Percentiles rank a stretch among this genome's conserved stretches.
These are phyloP conservation scores for Oryzias sinensis DNA, from an alignment of 2,797 vertebrate species.

Conservation along the genomic window DNA sequence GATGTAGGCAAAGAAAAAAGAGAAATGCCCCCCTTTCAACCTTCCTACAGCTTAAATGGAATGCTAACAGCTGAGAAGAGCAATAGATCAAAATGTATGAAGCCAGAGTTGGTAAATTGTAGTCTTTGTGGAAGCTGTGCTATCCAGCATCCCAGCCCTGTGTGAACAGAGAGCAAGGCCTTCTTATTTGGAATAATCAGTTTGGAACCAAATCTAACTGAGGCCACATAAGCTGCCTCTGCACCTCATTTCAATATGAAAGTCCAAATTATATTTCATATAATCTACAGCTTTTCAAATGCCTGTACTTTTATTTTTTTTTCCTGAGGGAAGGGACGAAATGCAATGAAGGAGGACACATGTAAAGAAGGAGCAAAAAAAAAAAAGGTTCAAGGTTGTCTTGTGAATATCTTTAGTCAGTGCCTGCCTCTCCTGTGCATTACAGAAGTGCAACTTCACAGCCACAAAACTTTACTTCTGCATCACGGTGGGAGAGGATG, in stretches of 20 bases:
- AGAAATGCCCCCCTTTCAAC: constrained; percentile 74
- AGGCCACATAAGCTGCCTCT: constrained; percentile 63
- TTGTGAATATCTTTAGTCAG: constrained; percentile 67
- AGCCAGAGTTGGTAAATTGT: constrained; percentile 78
- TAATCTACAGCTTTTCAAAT: constrained; percentile 76
- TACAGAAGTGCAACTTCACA: constrained; percentile 70
- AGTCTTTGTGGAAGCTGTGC: constrained; percentile 74
- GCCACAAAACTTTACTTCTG: constrained; percentile 58
- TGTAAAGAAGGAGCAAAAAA: constrained; percentile 42
- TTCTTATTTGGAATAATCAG: constrained; percentile 79
- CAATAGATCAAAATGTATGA: constrained; percentile 79
- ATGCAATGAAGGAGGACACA: constrained; percentile 58
- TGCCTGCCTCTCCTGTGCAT: constrained; percentile 47
- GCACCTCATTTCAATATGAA: constrained; percentile 81
- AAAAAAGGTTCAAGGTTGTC: constrained; percentile 70
- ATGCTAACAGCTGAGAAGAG: constrained; percentile 74
- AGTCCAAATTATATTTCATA: constrained; percentile 75
- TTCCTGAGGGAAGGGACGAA: constrained; percentile 52
- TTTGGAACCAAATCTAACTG: constrained; percentile 71
- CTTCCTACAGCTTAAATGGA: constrained; percentile 76
- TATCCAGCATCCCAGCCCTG: constrained; percentile 73
- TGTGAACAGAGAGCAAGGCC: constrained; percentile 72
- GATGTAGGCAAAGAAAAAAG: constrained; percentile 69
- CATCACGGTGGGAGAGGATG: constrained; percentile 63
- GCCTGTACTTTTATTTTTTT: constrained; percentile 59